Conservation (phyloP, 92 coral and sea anemone genomes). For the Zoanthus sociatus region DNA sequence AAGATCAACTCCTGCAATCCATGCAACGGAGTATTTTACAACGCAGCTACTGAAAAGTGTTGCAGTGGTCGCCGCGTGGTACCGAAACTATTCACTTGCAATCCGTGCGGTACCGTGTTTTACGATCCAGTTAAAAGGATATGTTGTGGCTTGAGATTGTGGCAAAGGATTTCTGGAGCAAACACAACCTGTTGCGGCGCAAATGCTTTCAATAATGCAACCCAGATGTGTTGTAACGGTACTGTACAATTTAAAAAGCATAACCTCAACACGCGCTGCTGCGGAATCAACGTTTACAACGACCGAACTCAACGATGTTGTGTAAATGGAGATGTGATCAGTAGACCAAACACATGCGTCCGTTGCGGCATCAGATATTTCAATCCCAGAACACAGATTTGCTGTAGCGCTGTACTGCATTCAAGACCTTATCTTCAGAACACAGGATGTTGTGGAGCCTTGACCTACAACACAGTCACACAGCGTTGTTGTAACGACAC, state of each 20-base stretch:
- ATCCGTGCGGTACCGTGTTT: background rate
- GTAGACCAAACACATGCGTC: background rate
- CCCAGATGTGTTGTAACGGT: background rate
- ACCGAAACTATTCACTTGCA: background rate
- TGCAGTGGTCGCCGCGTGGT: constrained; percentile 20
- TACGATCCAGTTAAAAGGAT: background rate
- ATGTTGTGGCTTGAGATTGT: background rate
- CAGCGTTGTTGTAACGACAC: constrained; percentile 1
- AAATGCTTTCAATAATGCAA: constrained; percentile 1
- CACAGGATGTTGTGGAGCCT: constrained; percentile 15
- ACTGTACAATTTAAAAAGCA: background rate
- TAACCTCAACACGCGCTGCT: constrained; percentile 12
- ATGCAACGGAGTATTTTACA: background rate
- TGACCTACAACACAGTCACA: constrained; percentile 31
- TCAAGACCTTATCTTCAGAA: background rate
- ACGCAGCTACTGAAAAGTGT: background rate
- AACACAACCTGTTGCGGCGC: constrained; percentile 1
- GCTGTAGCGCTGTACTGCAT: background rate
- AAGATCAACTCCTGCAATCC: constrained; percentile 23
- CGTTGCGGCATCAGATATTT: background rate
- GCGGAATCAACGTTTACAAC: constrained; percentile 30
- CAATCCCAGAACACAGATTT: background rate
- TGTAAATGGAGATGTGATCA: background rate
- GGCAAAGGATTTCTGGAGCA: background rate
- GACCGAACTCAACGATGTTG: background rate